Percentiles rank a stretch among this genome's conserved stretches.
Conservation (phyloP, 2,113 vertebrate species). For the Vulpes vulpes region DNA sequence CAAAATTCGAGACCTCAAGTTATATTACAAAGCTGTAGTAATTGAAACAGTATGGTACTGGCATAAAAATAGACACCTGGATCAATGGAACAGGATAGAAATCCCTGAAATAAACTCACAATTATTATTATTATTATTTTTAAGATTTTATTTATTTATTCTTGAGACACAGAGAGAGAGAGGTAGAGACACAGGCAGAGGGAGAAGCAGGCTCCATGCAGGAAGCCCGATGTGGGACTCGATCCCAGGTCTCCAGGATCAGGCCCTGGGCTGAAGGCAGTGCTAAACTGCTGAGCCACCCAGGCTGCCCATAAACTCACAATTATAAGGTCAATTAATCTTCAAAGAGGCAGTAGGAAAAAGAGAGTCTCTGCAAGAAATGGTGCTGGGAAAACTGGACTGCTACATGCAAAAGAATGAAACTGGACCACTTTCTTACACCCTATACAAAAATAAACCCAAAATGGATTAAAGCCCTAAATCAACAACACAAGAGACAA, state of each 20-base stretch:
- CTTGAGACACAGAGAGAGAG: too few species aligned
- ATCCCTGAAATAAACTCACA: neutral
- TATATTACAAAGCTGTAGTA: neutral
- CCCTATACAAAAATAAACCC: neutral
- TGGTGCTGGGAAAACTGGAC: neutral
- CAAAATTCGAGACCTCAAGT: neutral
- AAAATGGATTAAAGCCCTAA: neutral
- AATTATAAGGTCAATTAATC: neutral
- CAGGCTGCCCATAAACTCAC: neutral
- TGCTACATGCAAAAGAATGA: neutral
- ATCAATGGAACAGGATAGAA: neutral
- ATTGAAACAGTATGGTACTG: neutral
- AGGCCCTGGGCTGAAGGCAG: too few species aligned
- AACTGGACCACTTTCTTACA: neutral
- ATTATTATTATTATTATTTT: too few species aligned
- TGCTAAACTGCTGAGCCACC: too few species aligned
- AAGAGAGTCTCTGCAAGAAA: neutral
- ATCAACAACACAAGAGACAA: neutral
- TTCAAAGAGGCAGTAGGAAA: neutral
- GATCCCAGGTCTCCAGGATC: too few species aligned
- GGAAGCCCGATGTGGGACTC: too few species aligned
- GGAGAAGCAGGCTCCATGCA: too few species aligned
- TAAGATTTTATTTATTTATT: too few species aligned
- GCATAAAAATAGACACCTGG: neutral
- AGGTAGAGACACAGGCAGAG: too few species aligned